Evolutionary conservation across 2,797 vertebrate genomes (phyloP).

Genomic region (Phrynocephalus forsythii): DNA sequence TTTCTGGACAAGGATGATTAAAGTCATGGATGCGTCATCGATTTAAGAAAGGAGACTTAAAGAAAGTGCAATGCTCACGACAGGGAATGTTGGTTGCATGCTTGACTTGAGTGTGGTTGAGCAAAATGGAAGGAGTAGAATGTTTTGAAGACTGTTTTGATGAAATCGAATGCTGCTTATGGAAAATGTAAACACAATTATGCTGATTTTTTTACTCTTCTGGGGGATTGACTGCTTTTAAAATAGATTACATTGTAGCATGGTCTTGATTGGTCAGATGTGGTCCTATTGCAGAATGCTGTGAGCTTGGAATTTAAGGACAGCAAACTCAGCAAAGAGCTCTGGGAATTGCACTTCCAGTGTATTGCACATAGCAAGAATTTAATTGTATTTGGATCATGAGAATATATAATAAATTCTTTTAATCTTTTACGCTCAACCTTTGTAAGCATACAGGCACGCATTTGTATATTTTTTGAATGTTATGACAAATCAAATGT

Average conservation of each 20-base stretch:
- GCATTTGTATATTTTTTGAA: conserved; percentile 79
- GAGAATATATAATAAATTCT: conserved; percentile 62
- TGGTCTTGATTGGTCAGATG: conserved; percentile 3
- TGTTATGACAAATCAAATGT: conserved; percentile 79
- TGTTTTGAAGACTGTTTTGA: conserved; percentile 6
- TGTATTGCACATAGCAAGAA: conserved; percentile 65
- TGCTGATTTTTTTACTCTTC: conserved; percentile 51
- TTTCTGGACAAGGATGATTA: conserved; percentile 13
- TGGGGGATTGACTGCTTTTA: conserved; percentile 50
- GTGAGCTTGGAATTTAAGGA: conserved; percentile 35
- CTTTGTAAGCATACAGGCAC: conserved; percentile 75
- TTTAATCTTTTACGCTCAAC: conserved; percentile 67
- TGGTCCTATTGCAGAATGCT: conserved; percentile 34
- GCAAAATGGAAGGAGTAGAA: conserved; percentile 52
- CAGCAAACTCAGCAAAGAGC: background rate
- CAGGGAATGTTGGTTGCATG: conserved; percentile 70
- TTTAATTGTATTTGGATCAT: conserved; percentile 55
- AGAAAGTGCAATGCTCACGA: conserved; percentile 58
- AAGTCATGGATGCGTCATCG: conserved; percentile 53
- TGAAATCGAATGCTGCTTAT: conserved; percentile 47
- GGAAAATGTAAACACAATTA: conserved; percentile 32
- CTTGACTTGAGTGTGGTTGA: conserved; percentile 59
- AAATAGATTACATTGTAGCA: conserved; percentile 44
- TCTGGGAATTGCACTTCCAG: conserved; percentile 69
- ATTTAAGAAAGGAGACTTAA: conserved; percentile 66